Evolutionary conservation across 2,113 vertebrate species (phyloP), one percentile per base, ranked within the genome.

Genomic region (Acanthisitta chloris): DNA sequence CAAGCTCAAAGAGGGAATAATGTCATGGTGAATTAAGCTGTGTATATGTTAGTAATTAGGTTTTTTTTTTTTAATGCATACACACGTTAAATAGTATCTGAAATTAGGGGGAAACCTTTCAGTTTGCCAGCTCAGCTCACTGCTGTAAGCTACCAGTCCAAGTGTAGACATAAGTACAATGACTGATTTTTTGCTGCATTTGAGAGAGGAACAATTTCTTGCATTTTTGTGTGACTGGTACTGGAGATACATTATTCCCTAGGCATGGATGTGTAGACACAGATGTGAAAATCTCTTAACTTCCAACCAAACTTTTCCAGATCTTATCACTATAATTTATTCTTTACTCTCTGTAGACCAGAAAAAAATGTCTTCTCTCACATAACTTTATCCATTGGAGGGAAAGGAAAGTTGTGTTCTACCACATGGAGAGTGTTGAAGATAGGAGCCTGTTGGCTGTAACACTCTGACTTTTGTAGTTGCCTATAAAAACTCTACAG

Each of bases 221-320:
- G 93, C 96, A 98, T 97, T 97, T 97, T 98, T 97, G 95, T 97
- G 88, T 97, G 97, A 98, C 96, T 96, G 97, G 94, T 97, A 94
- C 96, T 96, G 1, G 91, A 98, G 97, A 97, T 96, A 67, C 97
- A 95, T 98, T 98, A 98, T 97, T 98, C 98, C 98, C 98, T 94
- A 96, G 98, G 95, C 98, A 89, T 96, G 97, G 97, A 98, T 98
- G 98, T 98, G 97, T 97, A 98, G 98, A 98, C 97, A 98, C 99
- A 99, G 98, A 99, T 99, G 99, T 98, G 98, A 98, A 98, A 98
- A 96, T 98, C 97, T 97, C 98, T 97, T 97, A 94, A 97, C 96
- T 95, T 98, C 98, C 97, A 98, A 98, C 97, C 93, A 95, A 92
- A 98, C 98, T 98, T 98, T 98, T 97, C 97, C 98, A 98, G 98